Percentiles rank a stretch among this genome's conserved stretches.
Conservation (phyloP, 2,113 vertebrate genomes). For the Pterophyllum scalare region DNA sequence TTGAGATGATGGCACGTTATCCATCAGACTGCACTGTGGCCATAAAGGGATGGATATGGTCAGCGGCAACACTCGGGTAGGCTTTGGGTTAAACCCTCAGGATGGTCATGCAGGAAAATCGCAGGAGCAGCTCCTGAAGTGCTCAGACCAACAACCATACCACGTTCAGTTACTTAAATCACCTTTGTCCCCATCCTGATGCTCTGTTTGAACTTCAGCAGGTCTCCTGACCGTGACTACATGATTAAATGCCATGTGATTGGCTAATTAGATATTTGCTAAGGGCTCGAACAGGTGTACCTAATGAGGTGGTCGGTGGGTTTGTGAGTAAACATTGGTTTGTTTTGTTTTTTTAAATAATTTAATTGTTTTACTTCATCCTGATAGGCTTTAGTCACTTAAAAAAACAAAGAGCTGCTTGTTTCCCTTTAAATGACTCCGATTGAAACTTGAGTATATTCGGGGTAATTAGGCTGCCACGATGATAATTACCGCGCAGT, state of each 20-base stretch:
- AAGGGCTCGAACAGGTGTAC: background rate
- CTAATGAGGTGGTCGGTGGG: background rate
- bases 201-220: accelerated
- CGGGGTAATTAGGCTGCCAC: background rate
- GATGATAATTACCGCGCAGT: background rate
- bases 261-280: accelerated
- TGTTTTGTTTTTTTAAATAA: too few relatives aligned
- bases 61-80: too few relatives aligned
- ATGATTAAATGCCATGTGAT: background rate
- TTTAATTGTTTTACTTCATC: background rate
- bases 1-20: too few relatives aligned
- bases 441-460: background rate
- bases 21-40: too few relatives aligned
- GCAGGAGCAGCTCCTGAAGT: background rate
- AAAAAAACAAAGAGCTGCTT: background rate
- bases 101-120: background rate
- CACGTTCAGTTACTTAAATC: too few relatives aligned
- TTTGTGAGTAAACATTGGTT: too few relatives aligned
- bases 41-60: too few relatives aligned
- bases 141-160: too few relatives aligned
- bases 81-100: background rate
- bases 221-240: background rate
- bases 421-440: background rate
- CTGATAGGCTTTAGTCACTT: background rate
- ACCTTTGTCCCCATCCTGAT: background rate